Conservation (phyloP, 2,797 vertebrate species). For the Bovichtus variegatus region DNA sequence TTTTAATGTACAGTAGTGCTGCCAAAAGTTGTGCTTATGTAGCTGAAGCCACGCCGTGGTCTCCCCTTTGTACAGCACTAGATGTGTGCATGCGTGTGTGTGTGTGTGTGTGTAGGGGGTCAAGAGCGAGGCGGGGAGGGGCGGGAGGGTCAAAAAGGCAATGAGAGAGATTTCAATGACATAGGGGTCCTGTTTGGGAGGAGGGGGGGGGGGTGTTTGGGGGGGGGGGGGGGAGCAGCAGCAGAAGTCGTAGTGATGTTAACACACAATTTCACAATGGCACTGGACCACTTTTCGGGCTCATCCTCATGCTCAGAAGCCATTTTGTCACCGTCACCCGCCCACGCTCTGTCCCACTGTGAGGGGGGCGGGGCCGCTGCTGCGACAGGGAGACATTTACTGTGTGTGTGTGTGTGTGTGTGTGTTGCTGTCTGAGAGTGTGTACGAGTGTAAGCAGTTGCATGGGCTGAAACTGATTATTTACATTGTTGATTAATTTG, state of each 20-base stretch:
- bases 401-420: conserved; percentile 13
- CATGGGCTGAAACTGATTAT: conserved; percentile 19
- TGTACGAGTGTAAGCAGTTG: not conserved
- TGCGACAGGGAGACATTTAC: conserved; percentile 59
- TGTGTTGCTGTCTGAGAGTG: not conserved
- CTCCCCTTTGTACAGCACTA: conserved; percentile 80
- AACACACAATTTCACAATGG: conserved; percentile 81
- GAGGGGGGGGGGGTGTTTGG: not conserved
- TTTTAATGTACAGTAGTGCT: conserved; percentile 81
- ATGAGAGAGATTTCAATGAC: conserved; percentile 35
- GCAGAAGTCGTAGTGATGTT: conserved; percentile 56
- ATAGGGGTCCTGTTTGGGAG: conserved; percentile 4
- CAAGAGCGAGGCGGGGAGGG: conserved; percentile 6
- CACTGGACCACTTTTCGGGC: conserved; percentile 71
- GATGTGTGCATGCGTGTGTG: conserved; percentile 74
- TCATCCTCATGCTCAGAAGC: conserved; percentile 54
- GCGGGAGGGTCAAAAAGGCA: conserved; percentile 5
- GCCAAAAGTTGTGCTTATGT: conserved; percentile 83
- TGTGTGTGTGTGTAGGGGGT: conserved; percentile 33
- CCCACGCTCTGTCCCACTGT: conserved; percentile 23
- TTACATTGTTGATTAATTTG: not conserved
- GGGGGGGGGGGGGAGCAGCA: conserved; percentile 30
- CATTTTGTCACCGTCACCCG: conserved; percentile 40
- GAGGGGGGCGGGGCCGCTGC: conserved; percentile 49
- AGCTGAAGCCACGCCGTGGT: conserved; percentile 78